Conservation (phyloP, 2,113 vertebrate genomes). For the Gnathonemus echidnorhynchus region DNA sequence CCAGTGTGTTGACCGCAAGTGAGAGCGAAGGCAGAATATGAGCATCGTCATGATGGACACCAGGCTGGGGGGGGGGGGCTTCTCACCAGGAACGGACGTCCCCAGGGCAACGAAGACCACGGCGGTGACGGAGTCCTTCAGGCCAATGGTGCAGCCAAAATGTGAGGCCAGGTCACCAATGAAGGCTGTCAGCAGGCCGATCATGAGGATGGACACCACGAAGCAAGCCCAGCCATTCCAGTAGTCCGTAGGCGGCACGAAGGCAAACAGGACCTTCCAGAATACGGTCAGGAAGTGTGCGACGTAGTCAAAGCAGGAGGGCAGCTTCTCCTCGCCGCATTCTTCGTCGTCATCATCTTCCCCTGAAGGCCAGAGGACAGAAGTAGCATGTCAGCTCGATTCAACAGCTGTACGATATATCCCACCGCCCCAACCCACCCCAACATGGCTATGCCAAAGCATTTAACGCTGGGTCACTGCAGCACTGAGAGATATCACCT, state of each 20-base stretch:
- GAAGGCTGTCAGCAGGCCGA: slow-evolving; percentile 76
- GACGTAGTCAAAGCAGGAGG: slow-evolving; percentile 82
- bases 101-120: slow-evolving; percentile 87
- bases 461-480: background rate
- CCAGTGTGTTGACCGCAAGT: background rate
- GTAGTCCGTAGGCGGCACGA: slow-evolving; percentile 76
- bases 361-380: background rate
- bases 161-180: slow-evolving; percentile 89
- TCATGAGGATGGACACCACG: slow-evolving; percentile 70
- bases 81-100: slow-evolving; percentile 79
- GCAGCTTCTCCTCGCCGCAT: slow-evolving; percentile 62
- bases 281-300: slow-evolving; percentile 82
- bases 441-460: background rate
- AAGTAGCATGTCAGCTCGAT: too few relatives aligned
- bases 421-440: background rate
- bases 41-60: background rate
- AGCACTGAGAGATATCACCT: background rate
- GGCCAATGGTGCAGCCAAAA: slow-evolving; percentile 84
- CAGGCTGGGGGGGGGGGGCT: background rate
- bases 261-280: slow-evolving; percentile 88
- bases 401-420: background rate
- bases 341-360: slow-evolving; percentile 65
- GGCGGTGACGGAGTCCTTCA: slow-evolving; percentile 80
- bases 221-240: slow-evolving; percentile 92
- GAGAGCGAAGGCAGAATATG: background rate